Evolutionary conservation across 2,797 vertebrate species (phyloP), one percentile per base, ranked within the genome.

Genomic region (Hypotaenidia okinawae): DNA sequence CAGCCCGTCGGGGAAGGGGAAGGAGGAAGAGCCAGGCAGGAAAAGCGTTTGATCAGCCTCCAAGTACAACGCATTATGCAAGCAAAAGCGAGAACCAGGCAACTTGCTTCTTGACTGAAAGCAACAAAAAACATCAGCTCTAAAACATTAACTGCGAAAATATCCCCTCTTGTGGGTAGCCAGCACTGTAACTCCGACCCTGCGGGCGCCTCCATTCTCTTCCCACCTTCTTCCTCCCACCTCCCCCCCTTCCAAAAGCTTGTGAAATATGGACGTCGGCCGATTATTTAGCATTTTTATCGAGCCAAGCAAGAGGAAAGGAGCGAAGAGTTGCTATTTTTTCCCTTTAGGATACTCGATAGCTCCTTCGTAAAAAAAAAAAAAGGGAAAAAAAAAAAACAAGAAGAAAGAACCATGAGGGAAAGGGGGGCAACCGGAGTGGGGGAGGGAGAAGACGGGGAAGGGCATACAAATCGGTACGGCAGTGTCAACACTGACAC

Each of bases 31-130:
- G 93, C 33, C 67, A 64, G 82, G 93, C 90, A 89, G 94, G 91
- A 77, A 93, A 89, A 58, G 79, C 83, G 87, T 84, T 89, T 90
- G 93, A 95, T 93, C 93, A 91, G 92, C 90, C 95, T 94, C 95
- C 93, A 90, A 94, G 80, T 79, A 88, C 93, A 90, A 93, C 87
- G 92, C 88, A 92, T 97, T 97, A 97, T 96, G 96, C 96, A 97
- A 97, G 96, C 93, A 54, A 94, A 90, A 51, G 93, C 92, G 22
- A 93, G 74, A 41, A 92, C 57, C 89, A 37, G 81, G 83, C 92
- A 94, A 93, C 95, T 95, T 84, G 95, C 68, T 84, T 79, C 92
- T 95, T 64, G 54, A 84, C 93, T 63, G 67, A 87, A 90, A 95
- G 72, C 93, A 76, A 93, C 39, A 91, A 91, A 88, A 93, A 95